These are phyloP conservation scores for Neogale vison DNA, from an alignment of 2,113 vertebrate species.

Conservation along the genomic window DNA sequence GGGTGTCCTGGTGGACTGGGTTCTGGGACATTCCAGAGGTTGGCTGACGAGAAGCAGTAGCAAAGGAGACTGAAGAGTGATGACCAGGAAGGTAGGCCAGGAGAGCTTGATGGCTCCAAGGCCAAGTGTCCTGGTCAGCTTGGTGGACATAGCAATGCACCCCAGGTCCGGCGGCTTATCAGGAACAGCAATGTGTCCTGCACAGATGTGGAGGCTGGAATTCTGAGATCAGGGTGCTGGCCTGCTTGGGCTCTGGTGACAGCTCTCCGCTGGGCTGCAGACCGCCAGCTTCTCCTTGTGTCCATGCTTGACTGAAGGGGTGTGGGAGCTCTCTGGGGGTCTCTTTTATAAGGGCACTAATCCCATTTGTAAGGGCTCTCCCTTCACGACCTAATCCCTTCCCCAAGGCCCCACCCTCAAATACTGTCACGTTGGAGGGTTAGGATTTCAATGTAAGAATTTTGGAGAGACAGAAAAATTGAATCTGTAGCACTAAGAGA, in stretches of 20 bases:
- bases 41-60: background rate
- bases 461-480: background rate
- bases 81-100: background rate
- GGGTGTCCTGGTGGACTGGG: background rate
- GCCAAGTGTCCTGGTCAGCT: background rate
- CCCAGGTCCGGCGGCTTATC: too few species aligned
- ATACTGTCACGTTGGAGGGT: background rate
- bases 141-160: background rate
- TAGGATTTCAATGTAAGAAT: background rate
- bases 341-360: too few species aligned
- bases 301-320: background rate
- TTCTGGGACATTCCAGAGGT: too few species aligned
- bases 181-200: background rate
- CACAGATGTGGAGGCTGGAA: background rate
- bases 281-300: accelerated
- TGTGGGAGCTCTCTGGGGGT: background rate
- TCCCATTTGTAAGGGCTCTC: background rate
- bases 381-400: background rate
- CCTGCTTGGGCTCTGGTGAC: background rate
- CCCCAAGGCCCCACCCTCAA: too few species aligned
- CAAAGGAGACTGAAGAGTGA: background rate
- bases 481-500: background rate
- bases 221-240: background rate
- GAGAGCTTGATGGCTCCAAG: background rate
- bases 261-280: background rate